These are phyloP conservation scores for Sphaeramia orbicularis DNA, from an alignment of 2,797 vertebrate species.

Conservation along the genomic window DNA sequence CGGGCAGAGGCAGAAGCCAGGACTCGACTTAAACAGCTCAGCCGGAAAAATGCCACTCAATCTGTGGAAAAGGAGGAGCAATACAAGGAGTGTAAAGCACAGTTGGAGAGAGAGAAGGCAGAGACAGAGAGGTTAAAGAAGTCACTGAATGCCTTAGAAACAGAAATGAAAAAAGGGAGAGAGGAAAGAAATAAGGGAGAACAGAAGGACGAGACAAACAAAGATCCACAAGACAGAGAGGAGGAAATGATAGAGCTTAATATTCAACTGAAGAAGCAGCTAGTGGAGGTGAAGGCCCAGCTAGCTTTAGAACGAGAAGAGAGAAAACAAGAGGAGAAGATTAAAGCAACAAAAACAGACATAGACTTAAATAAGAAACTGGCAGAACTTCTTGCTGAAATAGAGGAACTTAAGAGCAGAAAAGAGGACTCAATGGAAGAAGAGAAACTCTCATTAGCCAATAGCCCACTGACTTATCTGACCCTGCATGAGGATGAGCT, in stretches of 20 bases:
- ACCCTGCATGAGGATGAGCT: slow-evolving; percentile 71
- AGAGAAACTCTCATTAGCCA: slow-evolving; percentile 55
- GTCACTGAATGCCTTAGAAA: slow-evolving; percentile 67
- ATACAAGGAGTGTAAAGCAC: slow-evolving; percentile 70
- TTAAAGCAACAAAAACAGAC: slow-evolving; percentile 39
- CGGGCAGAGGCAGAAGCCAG: slow-evolving; percentile 81
- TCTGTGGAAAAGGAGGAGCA: slow-evolving; percentile 69
- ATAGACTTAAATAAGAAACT: slow-evolving; percentile 64
- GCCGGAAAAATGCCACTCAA: slow-evolving; percentile 79
- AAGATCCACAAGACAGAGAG: slow-evolving; percentile 67
- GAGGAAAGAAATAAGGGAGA: slow-evolving; percentile 38
- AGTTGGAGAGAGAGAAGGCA: slow-evolving; percentile 79
- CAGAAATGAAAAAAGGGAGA: slow-evolving; percentile 49
- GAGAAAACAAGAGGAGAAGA: slow-evolving; percentile 66
- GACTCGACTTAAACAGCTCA: slow-evolving; percentile 84
- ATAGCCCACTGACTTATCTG: slow-evolving; percentile 76
- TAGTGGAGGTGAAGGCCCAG: slow-evolving; percentile 75
- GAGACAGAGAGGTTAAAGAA: slow-evolving; percentile 74
- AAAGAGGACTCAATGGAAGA: slow-evolving; percentile 40
- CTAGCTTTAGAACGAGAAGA: slow-evolving; percentile 80
- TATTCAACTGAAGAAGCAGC: slow-evolving; percentile 76
- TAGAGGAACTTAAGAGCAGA: slow-evolving; percentile 71
- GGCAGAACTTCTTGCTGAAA: slow-evolving; percentile 75
- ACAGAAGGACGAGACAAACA: slow-evolving; percentile 47
- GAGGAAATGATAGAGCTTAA: slow-evolving; percentile 75